phyloP scores from a whole-genome alignment of 2,797 vertebrate species.

The Sebastes oblongus region DNA sequence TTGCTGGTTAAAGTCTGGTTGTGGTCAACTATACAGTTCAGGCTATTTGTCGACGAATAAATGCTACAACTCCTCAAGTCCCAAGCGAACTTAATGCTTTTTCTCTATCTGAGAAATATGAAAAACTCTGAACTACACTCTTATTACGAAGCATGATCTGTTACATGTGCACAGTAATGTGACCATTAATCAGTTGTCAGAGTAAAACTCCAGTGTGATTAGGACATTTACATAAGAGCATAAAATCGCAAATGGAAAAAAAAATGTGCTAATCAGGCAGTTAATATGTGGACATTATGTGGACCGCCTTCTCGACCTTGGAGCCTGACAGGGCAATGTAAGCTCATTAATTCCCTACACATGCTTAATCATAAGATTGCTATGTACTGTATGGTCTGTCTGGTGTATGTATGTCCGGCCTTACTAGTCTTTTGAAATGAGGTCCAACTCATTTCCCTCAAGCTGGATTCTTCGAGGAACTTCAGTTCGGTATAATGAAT shows the following conservation, averaged over 20 bases:
- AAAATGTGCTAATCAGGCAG: background rate
- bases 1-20: too few species aligned
- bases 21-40: too few species aligned
- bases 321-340: background rate
- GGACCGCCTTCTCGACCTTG: constrained; percentile 11
- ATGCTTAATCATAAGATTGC: background rate
- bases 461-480: background rate
- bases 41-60: too few species aligned
- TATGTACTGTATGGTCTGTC: background rate
- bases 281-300: constrained; percentile 4
- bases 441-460: background rate
- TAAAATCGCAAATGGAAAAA: background rate
- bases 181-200: background rate
- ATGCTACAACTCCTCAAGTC: too few species aligned
- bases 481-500: background rate
- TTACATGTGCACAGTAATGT: background rate
- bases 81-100: background rate
- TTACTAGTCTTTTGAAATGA: background rate
- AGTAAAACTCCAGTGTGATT: background rate
- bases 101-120: background rate
- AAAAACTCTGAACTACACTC: background rate
- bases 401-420: background rate
- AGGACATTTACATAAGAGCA: background rate
- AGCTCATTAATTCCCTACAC: background rate
- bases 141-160: background rate